Evolutionary conservation across 2,113 vertebrate species (phyloP).

Genomic region (Progne subis): DNA sequence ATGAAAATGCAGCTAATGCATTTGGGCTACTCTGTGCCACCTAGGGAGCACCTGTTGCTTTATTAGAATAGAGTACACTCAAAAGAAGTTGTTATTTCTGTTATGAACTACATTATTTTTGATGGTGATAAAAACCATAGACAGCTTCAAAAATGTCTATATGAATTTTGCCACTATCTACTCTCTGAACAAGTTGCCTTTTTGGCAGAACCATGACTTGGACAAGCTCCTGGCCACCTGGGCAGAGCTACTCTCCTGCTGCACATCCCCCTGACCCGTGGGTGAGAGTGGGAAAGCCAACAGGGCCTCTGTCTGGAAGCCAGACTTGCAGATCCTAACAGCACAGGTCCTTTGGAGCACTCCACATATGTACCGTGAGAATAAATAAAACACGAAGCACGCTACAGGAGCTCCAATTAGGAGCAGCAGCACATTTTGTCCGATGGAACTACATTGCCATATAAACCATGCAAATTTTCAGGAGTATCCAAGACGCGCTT

Average conservation of each 20-base stretch:
- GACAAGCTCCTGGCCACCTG: not conserved
- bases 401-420: not conserved
- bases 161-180: not conserved
- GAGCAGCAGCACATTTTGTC: not conserved
- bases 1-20: not conserved
- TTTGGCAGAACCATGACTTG: not conserved
- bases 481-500: not conserved
- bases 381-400: constrained; percentile 41
- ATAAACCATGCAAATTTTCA: not conserved
- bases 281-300: not conserved
- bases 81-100: not conserved
- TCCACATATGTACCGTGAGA: not conserved
- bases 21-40: not conserved
- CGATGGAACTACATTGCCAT: not conserved
- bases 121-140: not conserved
- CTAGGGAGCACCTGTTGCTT: not conserved
- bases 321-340: not conserved
- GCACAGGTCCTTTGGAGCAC: not conserved
- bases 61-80: not conserved
- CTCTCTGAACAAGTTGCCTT: not conserved
- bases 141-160: not conserved
- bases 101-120: not conserved
- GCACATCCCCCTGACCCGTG: not conserved
- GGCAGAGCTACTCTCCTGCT: not conserved
- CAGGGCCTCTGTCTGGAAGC: not conserved